Base-by-base conservation (phyloP, 2,113 vertebrate species). In the Euleptes europaea region DNA sequence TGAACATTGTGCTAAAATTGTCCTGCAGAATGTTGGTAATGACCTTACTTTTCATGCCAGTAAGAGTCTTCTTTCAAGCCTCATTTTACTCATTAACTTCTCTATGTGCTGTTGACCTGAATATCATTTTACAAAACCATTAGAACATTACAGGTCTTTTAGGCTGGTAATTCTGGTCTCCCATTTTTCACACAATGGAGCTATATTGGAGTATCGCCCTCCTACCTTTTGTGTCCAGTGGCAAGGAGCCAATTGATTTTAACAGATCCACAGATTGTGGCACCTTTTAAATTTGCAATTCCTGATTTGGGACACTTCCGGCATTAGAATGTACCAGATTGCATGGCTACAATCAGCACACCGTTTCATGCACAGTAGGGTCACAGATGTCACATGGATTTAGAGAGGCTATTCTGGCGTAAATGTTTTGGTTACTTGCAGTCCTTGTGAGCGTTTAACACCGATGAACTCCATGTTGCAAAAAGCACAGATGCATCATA, bases 1-100 rank as follows among this genome's bases (percentile, higher is more conserved):
- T 38, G 42, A 91, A 19, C 72, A 81, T 42, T 90, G 74, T 88
- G 80, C 80, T 54, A 84, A 82, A 71, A 69, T 13, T 85, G 67
- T 14, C 90, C 83, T 91, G 90, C 89, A 85, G 87, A 92, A 86
- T 2, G 8, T 82, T 91, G 33, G 26, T 35, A 78, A 80, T 1
- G 75, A 84, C 86, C 83, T 94, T 92, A 78, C 66, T 88, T 66
- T 90, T 89, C 85, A 86, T 76, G 51, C 77, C 89, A 79, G 83
- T 92, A 92, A 88, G 84, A 90, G 12, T 70, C 86, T 88, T 74
- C 85, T 93, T 93, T 92, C 90, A 93, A 84, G 88, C 86, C 38
- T 93, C 91, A 91, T 95, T 94, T 94, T 94, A 78, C 81, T 87
- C 88, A 86, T 49, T 93, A 70, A 83, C 73, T 89, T 89, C 80